phyloP scores from a whole-genome alignment of 2,888 invertebrate genomes.

The Maniola hyperantus region DNA sequence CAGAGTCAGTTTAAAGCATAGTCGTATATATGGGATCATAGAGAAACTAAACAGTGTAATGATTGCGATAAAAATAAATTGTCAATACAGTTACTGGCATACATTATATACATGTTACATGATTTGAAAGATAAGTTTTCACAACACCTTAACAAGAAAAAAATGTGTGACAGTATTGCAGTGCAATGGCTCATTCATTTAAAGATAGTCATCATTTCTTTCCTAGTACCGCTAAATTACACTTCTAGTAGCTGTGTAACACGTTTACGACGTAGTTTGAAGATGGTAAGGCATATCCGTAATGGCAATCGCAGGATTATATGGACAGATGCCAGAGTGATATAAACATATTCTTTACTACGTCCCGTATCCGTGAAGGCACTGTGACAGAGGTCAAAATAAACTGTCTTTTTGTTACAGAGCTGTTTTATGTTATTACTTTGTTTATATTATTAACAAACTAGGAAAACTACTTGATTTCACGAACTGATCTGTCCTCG shows the following conservation, averaged over 20 bases:
- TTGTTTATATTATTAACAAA: not conserved
- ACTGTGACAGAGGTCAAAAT: slow-evolving; percentile 68
- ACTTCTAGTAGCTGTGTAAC: slow-evolving; percentile 78
- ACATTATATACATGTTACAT: slow-evolving; percentile 35
- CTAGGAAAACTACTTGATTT: too few species aligned
- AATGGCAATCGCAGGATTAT: slow-evolving; percentile 80
- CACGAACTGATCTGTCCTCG: too few species aligned
- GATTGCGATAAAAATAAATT: slow-evolving; percentile 1
- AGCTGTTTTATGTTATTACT: not conserved
- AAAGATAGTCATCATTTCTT: slow-evolving; percentile 74
- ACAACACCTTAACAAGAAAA: slow-evolving; percentile 75
- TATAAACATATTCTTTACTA: slow-evolving; percentile 73
- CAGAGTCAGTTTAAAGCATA: not conserved
- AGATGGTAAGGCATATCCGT: slow-evolving; percentile 75
- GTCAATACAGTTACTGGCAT: slow-evolving; percentile 25
- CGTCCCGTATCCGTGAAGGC: slow-evolving; percentile 71
- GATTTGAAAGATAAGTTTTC: slow-evolving; percentile 71
- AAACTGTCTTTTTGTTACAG: slow-evolving; percentile 54
- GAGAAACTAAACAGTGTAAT: not conserved
- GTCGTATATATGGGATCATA: too few species aligned
- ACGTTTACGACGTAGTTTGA: slow-evolving; percentile 79
- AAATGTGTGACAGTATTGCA: slow-evolving; percentile 54
- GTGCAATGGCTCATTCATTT: slow-evolving; percentile 71
- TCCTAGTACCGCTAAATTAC: slow-evolving; percentile 80
- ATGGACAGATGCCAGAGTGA: slow-evolving; percentile 74